phyloP scores from a whole-genome alignment of 2,113 vertebrate genomes.

The Gallinago paraguaiae region DNA sequence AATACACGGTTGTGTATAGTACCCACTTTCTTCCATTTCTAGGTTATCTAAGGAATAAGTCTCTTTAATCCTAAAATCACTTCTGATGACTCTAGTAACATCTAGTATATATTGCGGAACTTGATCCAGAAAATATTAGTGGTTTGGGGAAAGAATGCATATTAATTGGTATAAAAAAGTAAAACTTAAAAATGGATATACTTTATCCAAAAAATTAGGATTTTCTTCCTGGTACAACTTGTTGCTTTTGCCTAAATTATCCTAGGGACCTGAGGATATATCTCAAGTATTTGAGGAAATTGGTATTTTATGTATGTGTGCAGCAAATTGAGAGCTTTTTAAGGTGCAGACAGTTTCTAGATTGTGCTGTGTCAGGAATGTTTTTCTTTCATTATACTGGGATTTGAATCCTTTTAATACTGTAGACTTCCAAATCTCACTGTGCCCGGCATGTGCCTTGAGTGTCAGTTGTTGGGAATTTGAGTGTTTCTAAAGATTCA shows the following conservation, averaged over 20 bases:
- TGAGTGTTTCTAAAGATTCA: neutral
- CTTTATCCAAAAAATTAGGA: neutral
- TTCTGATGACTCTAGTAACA: neutral
- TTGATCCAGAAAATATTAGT: neutral
- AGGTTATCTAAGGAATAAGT: neutral
- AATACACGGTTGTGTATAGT: neutral
- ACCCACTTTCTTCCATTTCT: neutral
- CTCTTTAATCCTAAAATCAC: neutral
- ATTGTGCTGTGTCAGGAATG: neutral
- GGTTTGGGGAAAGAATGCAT: neutral
- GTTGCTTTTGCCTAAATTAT: neutral
- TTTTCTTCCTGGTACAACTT: neutral
- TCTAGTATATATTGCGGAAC: neutral
- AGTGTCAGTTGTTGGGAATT: neutral
- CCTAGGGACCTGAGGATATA: neutral
- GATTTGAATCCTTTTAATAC: neutral
- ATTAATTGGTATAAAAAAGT: neutral
- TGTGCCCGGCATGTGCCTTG: neutral
- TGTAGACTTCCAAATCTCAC: neutral
- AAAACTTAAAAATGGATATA: neutral
- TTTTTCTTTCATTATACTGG: neutral
- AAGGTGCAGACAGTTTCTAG: neutral
- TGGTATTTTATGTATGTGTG: neutral
- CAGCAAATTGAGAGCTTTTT: neutral
- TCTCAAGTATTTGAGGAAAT: neutral